Conservation (phyloP, 2,888 invertebrate species). For the Oscheius myriophilus region DNA sequence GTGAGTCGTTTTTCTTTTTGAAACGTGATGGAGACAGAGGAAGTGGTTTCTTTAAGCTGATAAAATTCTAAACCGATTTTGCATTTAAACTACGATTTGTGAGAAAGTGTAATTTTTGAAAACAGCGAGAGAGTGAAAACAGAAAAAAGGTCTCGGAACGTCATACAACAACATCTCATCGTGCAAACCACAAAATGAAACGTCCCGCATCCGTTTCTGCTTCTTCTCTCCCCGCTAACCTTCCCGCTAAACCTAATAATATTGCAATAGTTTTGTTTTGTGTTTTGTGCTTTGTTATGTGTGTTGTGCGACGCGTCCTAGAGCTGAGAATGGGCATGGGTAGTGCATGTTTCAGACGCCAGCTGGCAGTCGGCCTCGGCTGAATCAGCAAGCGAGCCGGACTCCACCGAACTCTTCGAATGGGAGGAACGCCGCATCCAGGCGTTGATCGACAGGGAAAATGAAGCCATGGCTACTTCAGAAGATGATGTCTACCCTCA, state of each 20-base stretch:
- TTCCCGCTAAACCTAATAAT: conserved; percentile 25
- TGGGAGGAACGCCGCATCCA: conserved; percentile 28
- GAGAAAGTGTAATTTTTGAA: neutral
- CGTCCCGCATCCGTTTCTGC: conserved; percentile 29
- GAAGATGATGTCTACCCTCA: neutral
- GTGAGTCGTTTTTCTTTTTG: conserved; percentile 42
- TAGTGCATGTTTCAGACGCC: conserved; percentile 28
- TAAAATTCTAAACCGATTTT: too few species aligned
- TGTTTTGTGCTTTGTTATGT: conserved; percentile 37
- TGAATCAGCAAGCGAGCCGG: conserved; percentile 21
- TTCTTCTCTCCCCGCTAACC: conserved; percentile 31
- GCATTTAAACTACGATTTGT: neutral
- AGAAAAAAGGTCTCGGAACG: neutral
- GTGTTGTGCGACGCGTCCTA: conserved; percentile 31
- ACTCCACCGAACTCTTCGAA: conserved; percentile 25
- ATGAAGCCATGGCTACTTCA: conserved; percentile 11
- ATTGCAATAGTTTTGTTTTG: conserved; percentile 32
- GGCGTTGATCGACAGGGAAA: conserved; percentile 17
- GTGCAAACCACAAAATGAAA: conserved; percentile 37
- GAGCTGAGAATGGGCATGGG: conserved; percentile 20
- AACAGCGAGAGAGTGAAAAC: neutral
- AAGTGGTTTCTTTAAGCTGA: neutral
- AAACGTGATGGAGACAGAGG: neutral
- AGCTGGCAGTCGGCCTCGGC: conserved; percentile 13
- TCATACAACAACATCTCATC: conserved; percentile 33